Evolutionary conservation across 2,113 vertebrate genomes (phyloP).

Genomic region (Harpagus bidentatus): DNA sequence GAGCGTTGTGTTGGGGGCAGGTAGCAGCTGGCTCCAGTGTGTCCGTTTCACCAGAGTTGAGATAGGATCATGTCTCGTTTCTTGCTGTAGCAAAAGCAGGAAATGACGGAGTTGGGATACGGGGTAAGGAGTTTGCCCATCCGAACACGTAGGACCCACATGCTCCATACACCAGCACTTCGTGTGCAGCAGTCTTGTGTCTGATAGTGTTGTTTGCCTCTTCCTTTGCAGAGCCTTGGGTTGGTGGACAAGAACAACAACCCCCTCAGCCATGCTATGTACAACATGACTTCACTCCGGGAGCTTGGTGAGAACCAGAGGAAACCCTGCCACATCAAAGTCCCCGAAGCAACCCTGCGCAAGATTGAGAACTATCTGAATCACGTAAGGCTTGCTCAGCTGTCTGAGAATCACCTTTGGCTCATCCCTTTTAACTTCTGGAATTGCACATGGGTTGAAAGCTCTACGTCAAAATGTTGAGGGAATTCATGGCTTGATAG

Average conservation of each 20-base stretch:
- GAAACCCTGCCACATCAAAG: conserved; percentile 80
- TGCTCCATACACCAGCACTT: neutral
- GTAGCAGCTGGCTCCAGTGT: neutral
- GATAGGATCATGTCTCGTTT: neutral
- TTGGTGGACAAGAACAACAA: conserved; percentile 89
- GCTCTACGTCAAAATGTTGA: fast-evolving
- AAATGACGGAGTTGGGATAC: neutral
- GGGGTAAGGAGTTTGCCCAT: neutral
- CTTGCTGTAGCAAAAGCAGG: neutral
- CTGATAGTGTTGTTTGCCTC: neutral
- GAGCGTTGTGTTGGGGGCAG: neutral
- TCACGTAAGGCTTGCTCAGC: conserved; percentile 70
- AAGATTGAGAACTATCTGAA: conserved; percentile 83
- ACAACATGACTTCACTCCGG: conserved; percentile 81
- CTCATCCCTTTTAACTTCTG: neutral
- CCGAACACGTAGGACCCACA: fast-evolving
- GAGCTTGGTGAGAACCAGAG: conserved; percentile 82
- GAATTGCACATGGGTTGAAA: neutral
- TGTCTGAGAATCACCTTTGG: neutral
- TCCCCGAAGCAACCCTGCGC: conserved; percentile 81
- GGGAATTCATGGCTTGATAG: neutral
- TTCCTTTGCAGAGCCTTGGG: conserved; percentile 80
- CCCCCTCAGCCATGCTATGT: conserved; percentile 89
- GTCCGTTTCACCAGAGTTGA: no score
- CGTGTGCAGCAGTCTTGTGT: neutral